Evolutionary conservation across 2,113 vertebrate species (phyloP), one percentile per base, ranked within the genome.

Genomic region (Lophius piscatorius): DNA sequence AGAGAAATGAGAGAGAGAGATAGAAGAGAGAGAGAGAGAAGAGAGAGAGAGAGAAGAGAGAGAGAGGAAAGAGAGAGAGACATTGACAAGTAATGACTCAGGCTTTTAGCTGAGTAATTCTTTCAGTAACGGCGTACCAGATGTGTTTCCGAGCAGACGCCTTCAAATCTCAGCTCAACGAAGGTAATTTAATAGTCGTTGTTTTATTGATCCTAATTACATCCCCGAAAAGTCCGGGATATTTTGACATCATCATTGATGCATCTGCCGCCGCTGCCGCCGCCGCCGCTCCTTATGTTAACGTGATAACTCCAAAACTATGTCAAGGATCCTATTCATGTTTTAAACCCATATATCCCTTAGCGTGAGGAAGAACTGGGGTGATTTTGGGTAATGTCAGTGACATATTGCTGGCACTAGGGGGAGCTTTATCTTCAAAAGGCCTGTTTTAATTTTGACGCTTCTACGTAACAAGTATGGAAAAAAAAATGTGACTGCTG

Each of bases 1-100:
- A 47, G n/a, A n/a, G n/a, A n/a, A n/a, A n/a, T n/a, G 52, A 29
- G 49, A 13, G 58, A 24, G 54, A 9, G 52, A 28, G 51, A 3
- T 33, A 16, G 69, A 12, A 63, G 20, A 44, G 46, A 36, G 40
- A 59, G 39, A 61, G 21, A 21, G 45, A 50, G 31, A 47, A n/a
- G n/a, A n/a, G n/a, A n/a, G n/a, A n/a, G n/a, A n/a, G n/a, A n/a
- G n/a, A n/a, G n/a, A n/a, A 21, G 46, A 51, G 5, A 50, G 51
- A 35, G 48, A 58, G 39, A 64, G 28, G n/a, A n/a, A n/a, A 1
- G 17, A 23, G 42, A 49, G 31, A 47, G 33, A 59, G 78, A 78
- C 50, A 70, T 72, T 54, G 76, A 74, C 62, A 48, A 78, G 70
- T 77, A 69, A 72, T 80, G 78, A 84, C 78, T 79, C 74, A 81